A percentile compares a stretch with the other conserved stretches of the same genome.
phyloP scores from a whole-genome alignment of 1,140 invertebrate genomes.

The Lineus longissimus region DNA sequence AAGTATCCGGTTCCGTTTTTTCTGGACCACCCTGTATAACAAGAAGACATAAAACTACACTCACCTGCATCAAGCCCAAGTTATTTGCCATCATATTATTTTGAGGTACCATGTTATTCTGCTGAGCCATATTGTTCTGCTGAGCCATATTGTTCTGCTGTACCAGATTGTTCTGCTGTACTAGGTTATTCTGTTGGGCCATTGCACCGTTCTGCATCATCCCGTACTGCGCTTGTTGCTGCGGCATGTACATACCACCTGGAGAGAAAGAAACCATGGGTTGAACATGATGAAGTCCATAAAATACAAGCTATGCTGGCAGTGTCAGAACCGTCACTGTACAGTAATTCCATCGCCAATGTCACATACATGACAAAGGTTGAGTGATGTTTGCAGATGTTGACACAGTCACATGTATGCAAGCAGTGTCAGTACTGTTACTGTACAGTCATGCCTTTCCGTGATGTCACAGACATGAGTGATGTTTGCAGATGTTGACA shows the following conservation, averaged over 20 bases:
- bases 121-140: slow-evolving; percentile 12
- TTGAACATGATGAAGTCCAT: background rate
- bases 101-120: slow-evolving; percentile 7
- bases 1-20: too few relatives aligned
- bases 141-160: slow-evolving; percentile 16
- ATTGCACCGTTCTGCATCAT: slow-evolving; percentile 17
- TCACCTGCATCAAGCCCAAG: slow-evolving; percentile 13
- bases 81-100: slow-evolving; percentile 11
- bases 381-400: too few relatives aligned
- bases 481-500: too few relatives aligned
- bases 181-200: slow-evolving; percentile 12
- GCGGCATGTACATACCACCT: slow-evolving; percentile 37
- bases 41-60: too few relatives aligned
- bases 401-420: too few relatives aligned
- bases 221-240: slow-evolving; percentile 24
- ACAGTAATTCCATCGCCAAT: background rate
- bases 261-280: background rate
- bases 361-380: too few relatives aligned
- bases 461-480: too few relatives aligned
- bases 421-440: too few relatives aligned
- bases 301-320: background rate
- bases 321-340: too few relatives aligned
- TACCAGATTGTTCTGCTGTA: slow-evolving; percentile 17
- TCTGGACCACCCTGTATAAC: too few relatives aligned
- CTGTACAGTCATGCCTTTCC: too few relatives aligned